phyloP scores from a whole-genome alignment of 2,888 invertebrate species.

The Spilarctia lutea region DNA sequence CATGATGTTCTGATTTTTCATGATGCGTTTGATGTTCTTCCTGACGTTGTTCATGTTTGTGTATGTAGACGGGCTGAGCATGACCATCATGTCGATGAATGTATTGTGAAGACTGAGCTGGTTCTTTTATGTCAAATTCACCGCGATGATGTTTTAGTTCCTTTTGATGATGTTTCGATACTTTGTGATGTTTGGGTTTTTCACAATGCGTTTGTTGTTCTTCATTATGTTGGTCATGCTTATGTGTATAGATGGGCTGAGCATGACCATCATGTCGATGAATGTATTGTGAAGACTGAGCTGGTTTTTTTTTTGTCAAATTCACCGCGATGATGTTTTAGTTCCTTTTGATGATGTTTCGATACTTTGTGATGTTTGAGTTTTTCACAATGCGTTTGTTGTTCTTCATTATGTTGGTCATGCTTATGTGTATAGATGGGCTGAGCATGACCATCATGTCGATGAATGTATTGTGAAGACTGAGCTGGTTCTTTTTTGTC shows the following conservation, averaged over 20 bases:
- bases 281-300: constrained; percentile 3
- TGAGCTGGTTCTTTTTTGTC: constrained; percentile 10
- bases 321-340: neutral
- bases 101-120: neutral
- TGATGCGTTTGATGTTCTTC: neutral
- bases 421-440: neutral
- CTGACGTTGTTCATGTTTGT: neutral
- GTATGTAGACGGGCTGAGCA: neutral
- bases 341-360: neutral
- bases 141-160: neutral
- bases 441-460: neutral
- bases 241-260: neutral
- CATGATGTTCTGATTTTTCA: neutral
- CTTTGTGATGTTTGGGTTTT: neutral
- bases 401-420: neutral
- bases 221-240: neutral
- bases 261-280: constrained; percentile 36
- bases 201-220: neutral
- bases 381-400: neutral
- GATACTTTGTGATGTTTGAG: neutral
- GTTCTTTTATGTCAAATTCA: constrained; percentile 11
- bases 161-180: neutral
- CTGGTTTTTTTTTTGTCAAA: constrained; percentile 11
- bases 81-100: neutral
- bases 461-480: neutral